These are phyloP conservation scores for Caenorhabditis sp. DNA, from an alignment of 2,888 invertebrate species.

Conservation along the genomic window DNA sequence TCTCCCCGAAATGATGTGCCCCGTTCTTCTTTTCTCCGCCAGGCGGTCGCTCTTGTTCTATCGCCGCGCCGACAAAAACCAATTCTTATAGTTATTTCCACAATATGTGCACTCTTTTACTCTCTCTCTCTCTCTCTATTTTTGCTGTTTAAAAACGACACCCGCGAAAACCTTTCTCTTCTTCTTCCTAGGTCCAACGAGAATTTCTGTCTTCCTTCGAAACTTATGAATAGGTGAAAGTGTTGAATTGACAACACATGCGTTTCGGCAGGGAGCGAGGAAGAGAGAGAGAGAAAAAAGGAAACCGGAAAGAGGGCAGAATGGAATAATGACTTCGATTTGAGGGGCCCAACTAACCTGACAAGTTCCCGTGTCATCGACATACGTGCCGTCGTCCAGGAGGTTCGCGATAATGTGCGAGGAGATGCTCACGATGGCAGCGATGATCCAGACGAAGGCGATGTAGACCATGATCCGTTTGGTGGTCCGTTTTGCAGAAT, in stretches of 20 bases:
- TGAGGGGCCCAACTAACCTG: slow-evolving; percentile 59
- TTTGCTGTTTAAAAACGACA: slow-evolving; percentile 40
- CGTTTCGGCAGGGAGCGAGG: slow-evolving; percentile 6
- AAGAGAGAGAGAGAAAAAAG: too few species aligned
- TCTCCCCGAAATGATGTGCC: too few species aligned
- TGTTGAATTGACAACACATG: slow-evolving; percentile 57
- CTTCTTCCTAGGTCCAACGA: slow-evolving; percentile 6
- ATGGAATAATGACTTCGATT: slow-evolving; percentile 42
- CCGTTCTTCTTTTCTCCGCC: slow-evolving; percentile 9
- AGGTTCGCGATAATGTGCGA: slow-evolving; percentile 86
- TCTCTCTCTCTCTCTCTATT: neutral
- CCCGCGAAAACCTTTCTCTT: slow-evolving; percentile 18
- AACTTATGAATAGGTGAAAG: slow-evolving; percentile 56
- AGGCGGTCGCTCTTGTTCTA: slow-evolving; percentile 31
- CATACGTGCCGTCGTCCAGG: slow-evolving; percentile 54
- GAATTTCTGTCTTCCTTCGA: slow-evolving; percentile 18
- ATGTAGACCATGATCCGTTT: slow-evolving; percentile 89
- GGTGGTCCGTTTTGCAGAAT: slow-evolving; percentile 84
- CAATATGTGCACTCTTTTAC: slow-evolving; percentile 48
- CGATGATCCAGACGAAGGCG: slow-evolving; percentile 91
- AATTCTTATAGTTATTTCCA: slow-evolving; percentile 54
- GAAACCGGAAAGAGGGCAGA: too few species aligned
- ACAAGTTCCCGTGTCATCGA: slow-evolving; percentile 54
- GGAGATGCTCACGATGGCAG: slow-evolving; percentile 93
- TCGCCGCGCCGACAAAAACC: slow-evolving; percentile 40